Evolutionary conservation across 2,888 invertebrate species (phyloP).

Genomic region (Ophioninae sp.): DNA sequence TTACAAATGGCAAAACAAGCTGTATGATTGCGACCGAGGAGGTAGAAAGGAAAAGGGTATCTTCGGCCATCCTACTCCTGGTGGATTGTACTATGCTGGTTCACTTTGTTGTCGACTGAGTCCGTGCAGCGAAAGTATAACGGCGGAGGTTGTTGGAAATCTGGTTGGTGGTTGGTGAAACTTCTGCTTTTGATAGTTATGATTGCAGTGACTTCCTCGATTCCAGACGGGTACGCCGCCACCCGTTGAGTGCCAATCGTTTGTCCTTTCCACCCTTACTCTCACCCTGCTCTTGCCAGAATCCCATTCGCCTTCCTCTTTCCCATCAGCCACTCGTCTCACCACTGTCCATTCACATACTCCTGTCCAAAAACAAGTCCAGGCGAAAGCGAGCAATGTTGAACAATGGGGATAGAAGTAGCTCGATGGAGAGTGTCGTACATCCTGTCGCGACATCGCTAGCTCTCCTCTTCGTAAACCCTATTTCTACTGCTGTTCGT

Average conservation of each 20-base stretch:
- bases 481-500: conserved; percentile 16
- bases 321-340: conserved; percentile 5
- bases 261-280: conserved; percentile 60
- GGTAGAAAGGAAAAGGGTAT: conserved; percentile 5
- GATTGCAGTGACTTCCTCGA: conserved; percentile 70
- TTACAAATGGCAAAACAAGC: conserved; percentile 75
- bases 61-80: background rate
- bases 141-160: conserved; percentile 55
- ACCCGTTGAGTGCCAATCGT: conserved; percentile 70
- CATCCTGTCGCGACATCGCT: conserved; percentile 57
- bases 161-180: conserved; percentile 64
- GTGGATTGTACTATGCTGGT: conserved; percentile 22
- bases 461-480: conserved; percentile 44
- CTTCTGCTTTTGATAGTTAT: conserved; percentile 76
- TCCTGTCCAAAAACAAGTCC: conserved; percentile 22
- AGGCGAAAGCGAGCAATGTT: conserved; percentile 51
- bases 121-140: conserved; percentile 37
- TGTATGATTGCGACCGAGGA: conserved; percentile 69
- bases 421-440: conserved; percentile 36
- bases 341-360: conserved; percentile 30
- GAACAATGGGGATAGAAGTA: conserved; percentile 23
- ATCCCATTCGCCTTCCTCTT: conserved; percentile 43
- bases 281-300: conserved; percentile 5
- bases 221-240: conserved; percentile 67
- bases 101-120: conserved; percentile 13